A percentile compares a stretch with the other conserved stretches of the same genome.
phyloP scores from a whole-genome alignment of 2,888 invertebrate species.

The Octonoba sinensis region DNA sequence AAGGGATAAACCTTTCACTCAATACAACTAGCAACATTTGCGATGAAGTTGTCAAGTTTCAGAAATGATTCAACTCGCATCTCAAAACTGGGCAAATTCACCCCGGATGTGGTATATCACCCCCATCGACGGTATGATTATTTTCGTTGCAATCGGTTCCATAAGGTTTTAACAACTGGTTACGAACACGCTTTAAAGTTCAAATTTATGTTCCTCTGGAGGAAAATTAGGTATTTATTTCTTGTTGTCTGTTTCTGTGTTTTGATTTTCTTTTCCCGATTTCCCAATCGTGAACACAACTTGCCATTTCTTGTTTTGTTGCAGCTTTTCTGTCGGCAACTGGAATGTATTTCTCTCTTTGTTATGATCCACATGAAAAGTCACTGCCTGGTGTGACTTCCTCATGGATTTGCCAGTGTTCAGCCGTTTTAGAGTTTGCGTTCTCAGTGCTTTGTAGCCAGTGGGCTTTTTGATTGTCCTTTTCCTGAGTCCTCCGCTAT shows the following conservation, averaged over 20 bases:
- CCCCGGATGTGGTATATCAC: too few relatives aligned
- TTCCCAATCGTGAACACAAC: conserved; percentile 56
- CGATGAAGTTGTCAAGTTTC: too few relatives aligned
- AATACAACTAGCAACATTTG: too few relatives aligned
- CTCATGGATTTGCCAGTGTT: background rate
- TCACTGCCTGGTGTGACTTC: conserved; percentile 18
- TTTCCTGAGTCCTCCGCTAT: conserved; percentile 8
- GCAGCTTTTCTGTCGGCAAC: conserved; percentile 53
- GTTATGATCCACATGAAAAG: conserved; percentile 54
- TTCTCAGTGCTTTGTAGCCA: conserved; percentile 33
- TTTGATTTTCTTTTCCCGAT: conserved; percentile 14
- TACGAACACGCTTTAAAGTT: too few relatives aligned
- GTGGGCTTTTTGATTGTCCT: background rate
- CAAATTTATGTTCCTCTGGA: too few relatives aligned
- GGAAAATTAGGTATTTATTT: background rate
- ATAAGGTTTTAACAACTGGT: too few relatives aligned
- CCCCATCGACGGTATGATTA: too few relatives aligned
- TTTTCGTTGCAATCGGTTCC: too few relatives aligned
- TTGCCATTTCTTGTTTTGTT: conserved; percentile 55
- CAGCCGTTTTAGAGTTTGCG: conserved; percentile 44
- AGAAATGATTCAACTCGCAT: too few relatives aligned
- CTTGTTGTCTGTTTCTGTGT: background rate
- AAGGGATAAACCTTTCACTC: too few relatives aligned
- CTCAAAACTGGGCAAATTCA: too few relatives aligned
- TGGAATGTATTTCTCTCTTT: conserved; percentile 51